Conservation (phyloP, 2,113 vertebrate species). For the Eublepharis macularius region DNA sequence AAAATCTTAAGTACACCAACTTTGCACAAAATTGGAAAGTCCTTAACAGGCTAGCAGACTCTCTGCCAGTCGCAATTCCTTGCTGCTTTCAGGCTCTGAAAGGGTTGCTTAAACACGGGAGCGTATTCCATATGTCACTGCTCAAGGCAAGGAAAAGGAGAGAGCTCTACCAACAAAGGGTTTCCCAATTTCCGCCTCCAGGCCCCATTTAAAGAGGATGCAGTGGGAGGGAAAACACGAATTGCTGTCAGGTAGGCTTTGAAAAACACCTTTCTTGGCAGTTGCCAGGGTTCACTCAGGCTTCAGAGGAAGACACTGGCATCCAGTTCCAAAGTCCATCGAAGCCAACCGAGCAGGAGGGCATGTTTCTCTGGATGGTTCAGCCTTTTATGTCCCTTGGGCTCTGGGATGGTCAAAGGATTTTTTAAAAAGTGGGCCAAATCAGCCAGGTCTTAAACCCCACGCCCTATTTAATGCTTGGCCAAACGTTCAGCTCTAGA, state of each 20-base stretch:
- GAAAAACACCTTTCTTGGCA: neutral
- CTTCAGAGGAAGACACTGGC: neutral
- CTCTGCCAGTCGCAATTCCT: neutral
- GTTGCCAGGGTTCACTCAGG: neutral
- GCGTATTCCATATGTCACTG: neutral
- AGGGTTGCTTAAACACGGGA: neutral
- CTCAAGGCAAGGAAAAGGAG: neutral
- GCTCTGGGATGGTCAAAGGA: neutral
- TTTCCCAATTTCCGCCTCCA: neutral
- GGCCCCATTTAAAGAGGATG: neutral
- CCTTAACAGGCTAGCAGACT: neutral
- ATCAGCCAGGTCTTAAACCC: neutral
- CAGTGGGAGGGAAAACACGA: neutral
- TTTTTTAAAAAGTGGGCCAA: neutral
- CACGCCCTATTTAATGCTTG: no score
- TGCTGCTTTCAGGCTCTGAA: neutral
- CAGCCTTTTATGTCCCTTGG: neutral
- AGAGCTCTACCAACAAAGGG: neutral
- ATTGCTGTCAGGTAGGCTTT: neutral
- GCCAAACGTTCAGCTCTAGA: neutral
- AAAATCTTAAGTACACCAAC: neutral
- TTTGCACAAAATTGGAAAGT: neutral
- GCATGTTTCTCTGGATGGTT: neutral
- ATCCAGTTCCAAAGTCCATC: slow-evolving; percentile 9
- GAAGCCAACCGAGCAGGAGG: neutral